phyloP scores from a whole-genome alignment of 2,888 invertebrate genomes.

The Cepaea hortensis region DNA sequence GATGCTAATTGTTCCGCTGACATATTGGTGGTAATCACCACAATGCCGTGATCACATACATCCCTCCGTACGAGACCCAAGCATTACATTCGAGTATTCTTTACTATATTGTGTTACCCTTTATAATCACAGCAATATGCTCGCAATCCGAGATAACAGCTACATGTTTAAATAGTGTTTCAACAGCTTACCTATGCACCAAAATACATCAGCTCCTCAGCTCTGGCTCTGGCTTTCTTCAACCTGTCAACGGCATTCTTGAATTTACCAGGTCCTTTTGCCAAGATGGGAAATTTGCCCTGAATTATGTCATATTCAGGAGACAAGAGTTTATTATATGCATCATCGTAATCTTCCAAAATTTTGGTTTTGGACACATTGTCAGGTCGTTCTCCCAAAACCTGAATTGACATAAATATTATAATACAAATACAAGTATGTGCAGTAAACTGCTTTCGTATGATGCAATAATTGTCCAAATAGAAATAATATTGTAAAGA shows the following conservation, averaged over 20 bases:
- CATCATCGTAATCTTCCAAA: constrained; percentile 15
- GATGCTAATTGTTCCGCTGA: too few species aligned
- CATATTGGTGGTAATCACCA: too few species aligned
- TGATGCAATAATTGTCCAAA: background rate
- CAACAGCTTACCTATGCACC: background rate
- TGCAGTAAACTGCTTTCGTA: background rate
- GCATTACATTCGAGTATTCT: too few species aligned
- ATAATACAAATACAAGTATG: background rate
- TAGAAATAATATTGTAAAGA: background rate
- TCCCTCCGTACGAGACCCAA: too few species aligned
- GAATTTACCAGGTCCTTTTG: background rate
- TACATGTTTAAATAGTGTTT: too few species aligned
- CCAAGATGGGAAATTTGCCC: background rate
- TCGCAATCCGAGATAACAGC: too few species aligned
- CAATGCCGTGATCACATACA: too few species aligned
- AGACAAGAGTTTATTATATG: constrained; percentile 10
- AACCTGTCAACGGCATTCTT: background rate
- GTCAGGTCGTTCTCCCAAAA: background rate
- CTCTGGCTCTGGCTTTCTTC: background rate
- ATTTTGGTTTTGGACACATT: background rate
- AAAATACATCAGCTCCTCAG: constrained; percentile 10
- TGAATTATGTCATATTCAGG: background rate
- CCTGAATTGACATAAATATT: background rate
- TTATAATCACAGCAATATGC: too few species aligned
- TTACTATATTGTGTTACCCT: too few species aligned